Percentiles rank a stretch among this genome's conserved stretches.
Evolutionary conservation across 2,113 vertebrate species (phyloP).

Genomic region (Corvus cornix): DNA sequence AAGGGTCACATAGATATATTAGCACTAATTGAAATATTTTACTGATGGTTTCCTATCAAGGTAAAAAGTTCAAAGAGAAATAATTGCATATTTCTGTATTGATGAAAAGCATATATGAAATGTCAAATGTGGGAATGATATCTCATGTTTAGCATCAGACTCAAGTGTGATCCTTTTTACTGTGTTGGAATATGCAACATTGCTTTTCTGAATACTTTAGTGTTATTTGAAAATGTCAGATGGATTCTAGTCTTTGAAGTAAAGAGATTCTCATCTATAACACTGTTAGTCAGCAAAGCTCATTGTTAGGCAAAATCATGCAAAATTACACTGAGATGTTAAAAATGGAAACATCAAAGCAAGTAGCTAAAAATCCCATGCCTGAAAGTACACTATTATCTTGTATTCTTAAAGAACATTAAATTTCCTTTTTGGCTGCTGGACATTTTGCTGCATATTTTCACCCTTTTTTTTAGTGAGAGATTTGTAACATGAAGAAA

Average conservation of each 20-base stretch:
- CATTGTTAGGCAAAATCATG: conserved; percentile 1
- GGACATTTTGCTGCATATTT: neutral
- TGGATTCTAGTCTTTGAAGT: conserved; percentile 5
- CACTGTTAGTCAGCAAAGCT: neutral
- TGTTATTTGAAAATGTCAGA: neutral
- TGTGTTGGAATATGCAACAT: neutral
- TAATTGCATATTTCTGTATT: neutral
- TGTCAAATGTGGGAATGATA: neutral
- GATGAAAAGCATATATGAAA: neutral
- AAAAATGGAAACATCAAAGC: neutral
- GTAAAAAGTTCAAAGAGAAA: neutral
- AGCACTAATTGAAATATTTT: neutral
- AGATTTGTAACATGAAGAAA: neutral
- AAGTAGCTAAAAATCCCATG: neutral
- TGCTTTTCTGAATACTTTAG: neutral
- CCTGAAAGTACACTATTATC: neutral
- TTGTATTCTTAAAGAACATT: neutral
- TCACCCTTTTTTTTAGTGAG: neutral
- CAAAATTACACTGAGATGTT: neutral
- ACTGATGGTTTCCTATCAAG: neutral
- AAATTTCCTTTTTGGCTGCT: neutral
- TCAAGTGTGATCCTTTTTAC: neutral
- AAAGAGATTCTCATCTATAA: neutral
- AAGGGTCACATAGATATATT: neutral
- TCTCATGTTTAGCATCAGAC: neutral